Conservation (phyloP, 2,888 invertebrate genomes). For the Aquatica leii region DNA sequence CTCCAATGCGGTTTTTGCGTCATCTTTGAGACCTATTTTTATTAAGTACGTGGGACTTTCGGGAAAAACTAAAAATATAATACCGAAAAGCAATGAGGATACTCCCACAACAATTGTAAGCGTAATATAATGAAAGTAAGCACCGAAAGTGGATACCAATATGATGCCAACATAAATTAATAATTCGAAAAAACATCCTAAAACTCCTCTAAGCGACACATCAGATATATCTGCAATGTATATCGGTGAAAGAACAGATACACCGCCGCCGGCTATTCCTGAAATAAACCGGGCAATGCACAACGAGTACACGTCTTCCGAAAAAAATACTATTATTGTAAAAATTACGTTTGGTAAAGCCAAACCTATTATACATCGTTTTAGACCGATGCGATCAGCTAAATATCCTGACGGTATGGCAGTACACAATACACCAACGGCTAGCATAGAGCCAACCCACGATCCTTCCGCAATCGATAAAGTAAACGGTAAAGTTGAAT, state of each 20-base stretch:
- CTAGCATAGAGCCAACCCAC: slow-evolving; percentile 73
- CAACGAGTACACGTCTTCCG: slow-evolving; percentile 13
- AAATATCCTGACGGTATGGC: slow-evolving; percentile 75
- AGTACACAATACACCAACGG: slow-evolving; percentile 76
- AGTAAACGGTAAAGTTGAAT: slow-evolving; percentile 46
- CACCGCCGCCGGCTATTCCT: slow-evolving; percentile 73
- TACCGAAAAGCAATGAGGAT: slow-evolving; percentile 69
- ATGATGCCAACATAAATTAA: slow-evolving; percentile 80
- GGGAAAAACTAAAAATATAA: slow-evolving; percentile 72
- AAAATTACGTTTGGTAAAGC: slow-evolving; percentile 71
- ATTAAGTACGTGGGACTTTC: slow-evolving; percentile 78
- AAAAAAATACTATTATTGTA: slow-evolving; percentile 63
- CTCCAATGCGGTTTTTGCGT: slow-evolving; percentile 70
- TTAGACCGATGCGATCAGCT: slow-evolving; percentile 73
- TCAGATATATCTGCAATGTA: slow-evolving; percentile 87
- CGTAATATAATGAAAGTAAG: slow-evolving; percentile 70
- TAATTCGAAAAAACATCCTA: slow-evolving; percentile 84
- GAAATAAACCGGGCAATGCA: slow-evolving; percentile 70
- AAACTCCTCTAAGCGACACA: slow-evolving; percentile 76
- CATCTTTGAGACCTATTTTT: slow-evolving; percentile 63
- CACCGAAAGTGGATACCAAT: slow-evolving; percentile 74
- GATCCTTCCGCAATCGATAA: slow-evolving; percentile 61
- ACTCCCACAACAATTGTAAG: slow-evolving; percentile 71
- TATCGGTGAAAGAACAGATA: slow-evolving; percentile 81
- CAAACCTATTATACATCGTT: slow-evolving; percentile 70